Evolutionary conservation across 2,888 invertebrate species (phyloP).

Genomic region (Aethes cnicana): DNA sequence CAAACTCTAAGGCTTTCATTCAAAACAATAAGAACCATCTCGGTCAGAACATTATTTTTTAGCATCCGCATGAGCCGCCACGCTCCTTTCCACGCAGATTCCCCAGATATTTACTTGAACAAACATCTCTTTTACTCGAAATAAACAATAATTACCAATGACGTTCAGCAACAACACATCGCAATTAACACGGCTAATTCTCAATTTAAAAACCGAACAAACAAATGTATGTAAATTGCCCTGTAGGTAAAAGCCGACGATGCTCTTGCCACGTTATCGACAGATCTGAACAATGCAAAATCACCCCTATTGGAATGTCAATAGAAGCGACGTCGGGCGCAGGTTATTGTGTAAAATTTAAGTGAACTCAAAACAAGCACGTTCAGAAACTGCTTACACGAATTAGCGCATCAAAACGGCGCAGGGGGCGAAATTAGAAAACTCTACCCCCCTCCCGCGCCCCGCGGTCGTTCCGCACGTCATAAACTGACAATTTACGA

Average conservation of each 20-base stretch:
- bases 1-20: too few species aligned
- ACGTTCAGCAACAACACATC: slow-evolving; percentile 58
- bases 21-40: not conserved
- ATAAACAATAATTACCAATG: slow-evolving; percentile 32
- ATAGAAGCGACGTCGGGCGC: slow-evolving; percentile 40
- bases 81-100: not conserved
- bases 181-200: slow-evolving; percentile 77
- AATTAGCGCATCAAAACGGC: slow-evolving; percentile 81
- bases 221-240: slow-evolving; percentile 81
- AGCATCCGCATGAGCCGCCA: not conserved
- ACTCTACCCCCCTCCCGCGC: slow-evolving; percentile 59
- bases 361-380: slow-evolving; percentile 78
- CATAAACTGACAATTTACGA: slow-evolving; percentile 84
- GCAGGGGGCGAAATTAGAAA: slow-evolving; percentile 80
- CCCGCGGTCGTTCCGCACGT: slow-evolving; percentile 79
- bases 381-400: slow-evolving; percentile 82
- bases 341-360: slow-evolving; percentile 55
- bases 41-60: not conserved
- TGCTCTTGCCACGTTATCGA: slow-evolving; percentile 53
- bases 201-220: slow-evolving; percentile 81
- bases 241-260: slow-evolving; percentile 77
- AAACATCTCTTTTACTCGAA: slow-evolving; percentile 25
- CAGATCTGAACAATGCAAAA: slow-evolving; percentile 35
- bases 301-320: slow-evolving; percentile 44
- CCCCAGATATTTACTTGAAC: slow-evolving; percentile 19